Conservation (phyloP, 1,140 invertebrate genomes). For the Nymphalis io region DNA sequence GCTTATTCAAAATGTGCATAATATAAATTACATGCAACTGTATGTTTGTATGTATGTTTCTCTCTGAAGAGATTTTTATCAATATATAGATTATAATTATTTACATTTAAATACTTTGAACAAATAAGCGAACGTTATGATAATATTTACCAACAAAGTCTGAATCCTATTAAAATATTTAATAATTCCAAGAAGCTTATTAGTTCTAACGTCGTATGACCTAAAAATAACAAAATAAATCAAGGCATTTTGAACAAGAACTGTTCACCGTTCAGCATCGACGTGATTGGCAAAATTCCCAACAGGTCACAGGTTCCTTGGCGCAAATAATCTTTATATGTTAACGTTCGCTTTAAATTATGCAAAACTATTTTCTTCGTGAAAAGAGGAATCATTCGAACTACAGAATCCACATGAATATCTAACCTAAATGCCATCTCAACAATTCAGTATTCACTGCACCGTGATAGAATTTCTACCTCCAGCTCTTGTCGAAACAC, state of each 20-base stretch:
- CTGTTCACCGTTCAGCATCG: background rate
- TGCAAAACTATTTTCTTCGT: constrained; percentile 19
- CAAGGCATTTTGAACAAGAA: background rate
- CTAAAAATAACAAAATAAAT: constrained; percentile 1
- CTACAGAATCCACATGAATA: constrained; percentile 19
- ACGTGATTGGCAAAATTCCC: constrained; percentile 33
- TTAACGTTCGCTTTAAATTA: constrained; percentile 32
- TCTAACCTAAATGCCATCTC: constrained; percentile 13
- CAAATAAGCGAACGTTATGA: too few relatives aligned
- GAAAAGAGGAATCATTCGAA: constrained; percentile 7
- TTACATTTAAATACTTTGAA: too few relatives aligned
- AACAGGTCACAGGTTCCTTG: constrained; percentile 34
- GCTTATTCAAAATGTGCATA: too few relatives aligned
- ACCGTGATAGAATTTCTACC: constrained; percentile 29
- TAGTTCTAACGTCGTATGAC: too few relatives aligned
- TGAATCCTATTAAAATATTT: too few relatives aligned
- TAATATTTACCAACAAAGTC: too few relatives aligned
- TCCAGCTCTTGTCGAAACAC: constrained; percentile 25
- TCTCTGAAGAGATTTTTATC: too few relatives aligned
- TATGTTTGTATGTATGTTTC: too few relatives aligned
- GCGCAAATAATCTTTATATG: constrained; percentile 28
- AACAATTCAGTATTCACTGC: constrained; percentile 18
- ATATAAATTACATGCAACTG: background rate
- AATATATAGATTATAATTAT: too few relatives aligned
- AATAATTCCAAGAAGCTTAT: too few relatives aligned